Evolutionary conservation across 1,140 invertebrate species (phyloP), one percentile per base, ranked within the genome.

Genomic region (Dolichoris vasculosae): DNA sequence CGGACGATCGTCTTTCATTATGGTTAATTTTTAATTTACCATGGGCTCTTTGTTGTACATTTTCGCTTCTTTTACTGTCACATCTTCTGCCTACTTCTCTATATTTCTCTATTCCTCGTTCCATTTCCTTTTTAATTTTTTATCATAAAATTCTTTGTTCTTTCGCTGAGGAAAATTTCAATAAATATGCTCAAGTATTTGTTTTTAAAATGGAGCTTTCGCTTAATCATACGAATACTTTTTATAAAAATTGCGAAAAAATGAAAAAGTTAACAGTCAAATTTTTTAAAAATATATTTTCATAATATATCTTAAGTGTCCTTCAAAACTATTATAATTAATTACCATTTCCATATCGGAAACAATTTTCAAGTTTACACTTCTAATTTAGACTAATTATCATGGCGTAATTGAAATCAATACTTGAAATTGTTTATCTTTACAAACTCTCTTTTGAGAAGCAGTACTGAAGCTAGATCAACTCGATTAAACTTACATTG

Each of bases 401-500:
- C 43, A 67, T 78, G 51, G 23, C 67, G 64, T 83, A 30, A 76
- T 83, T 78, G 59, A 78, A 75, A 78, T 84, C 75, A 78, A 84
- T 78, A 84, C 59, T 84, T 84, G 84, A 88, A 88, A 87, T 89
- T 88, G 89, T 90, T 91, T 91, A 91, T 90, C 90, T 91, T 91
- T 90, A 91, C n/a, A 59, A 59, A 59, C 55, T 17, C 15, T 6
- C 55, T 59, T 59, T 64, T 64, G 15, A 64, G 63, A 32, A 11
- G 63, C 13, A 64, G 26, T 8, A 64, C n/a, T n/a, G 63, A 64
- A 64, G 63, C 55, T 11, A 23, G n/a, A 32, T 17, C 46, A 91
- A 90, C 90, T 91, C 90, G 90, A 91, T 91, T 91, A 90, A 90
- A 91, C 88, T 91, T 90, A 88, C 88, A 90, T 91, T 89, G 88